Base-by-base conservation (phyloP, 2,888 invertebrate species). In the Lutraria lutraria region DNA sequence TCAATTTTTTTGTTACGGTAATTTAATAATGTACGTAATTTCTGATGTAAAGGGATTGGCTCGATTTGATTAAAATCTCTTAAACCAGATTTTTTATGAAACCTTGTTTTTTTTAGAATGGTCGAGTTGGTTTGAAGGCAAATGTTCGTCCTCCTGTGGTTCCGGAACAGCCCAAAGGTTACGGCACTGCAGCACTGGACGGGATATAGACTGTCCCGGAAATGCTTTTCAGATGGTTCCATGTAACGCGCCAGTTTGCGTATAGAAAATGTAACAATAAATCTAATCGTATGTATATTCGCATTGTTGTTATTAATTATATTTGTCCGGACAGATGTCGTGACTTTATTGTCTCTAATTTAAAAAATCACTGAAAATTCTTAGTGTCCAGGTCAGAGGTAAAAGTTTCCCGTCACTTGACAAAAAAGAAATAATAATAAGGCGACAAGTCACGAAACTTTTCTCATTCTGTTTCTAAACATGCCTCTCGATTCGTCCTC, bases 171-270 rank as follows among this genome's bases (percentile, higher is more conserved):
- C 76, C 15, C 29, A 80, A 31, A 56, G 89, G 86, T 29, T 89
- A 60, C 83, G 89, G 60, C 86, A 83, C 60, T 89, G 89, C 54
- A 89, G 89, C 54, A 83, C 86, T 25, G 89, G 89, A 80, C 83
- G 80, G 31, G 83, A 86, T 56, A 63, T 63, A 16, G 89, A 89
- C 76, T 89, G 89, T 72, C 53, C 83, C 10, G 89, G 89, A 60
- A 34, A 34, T 6, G 89, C 83, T 2, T 43, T 79, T 60, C 83
- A 86, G 15, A 56, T n/a, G 0, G 76, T 86, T 8, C 25, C 81
- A 16, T 89, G 88, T 79, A 76, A 72, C 31, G 31, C 29, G 1
- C 76, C 76, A 2, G 31, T 19, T 34, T 76, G 76, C 31, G 15
- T 76, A n/a, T 76, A 76, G 76, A 19, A 76, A 76, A 76, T 31